phyloP scores from a whole-genome alignment of 2,113 vertebrate species.

The Boleophthalmus pectinirostris region DNA sequence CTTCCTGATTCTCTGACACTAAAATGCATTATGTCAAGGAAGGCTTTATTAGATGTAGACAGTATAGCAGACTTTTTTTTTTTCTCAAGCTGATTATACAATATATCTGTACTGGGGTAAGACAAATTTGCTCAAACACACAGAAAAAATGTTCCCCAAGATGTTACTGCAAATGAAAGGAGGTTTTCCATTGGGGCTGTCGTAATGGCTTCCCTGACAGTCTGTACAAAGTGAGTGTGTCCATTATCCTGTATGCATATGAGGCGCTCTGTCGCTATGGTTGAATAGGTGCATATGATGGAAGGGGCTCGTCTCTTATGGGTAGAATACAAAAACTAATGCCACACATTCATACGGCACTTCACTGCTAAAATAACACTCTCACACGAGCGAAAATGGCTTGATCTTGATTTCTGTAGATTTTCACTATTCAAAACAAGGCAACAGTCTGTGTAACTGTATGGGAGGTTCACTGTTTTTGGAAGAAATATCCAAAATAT shows the following conservation, averaged over 20 bases:
- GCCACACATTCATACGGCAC: not conserved
- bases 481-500: too few species aligned
- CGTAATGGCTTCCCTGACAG: constrained; percentile 40
- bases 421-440: too few species aligned
- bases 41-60: too few species aligned
- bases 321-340: constrained; percentile 48
- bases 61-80: too few species aligned
- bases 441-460: too few species aligned
- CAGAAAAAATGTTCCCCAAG: not conserved
- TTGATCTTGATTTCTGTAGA: not conserved
- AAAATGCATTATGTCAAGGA: too few species aligned
- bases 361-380: not conserved
- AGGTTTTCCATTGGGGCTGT: constrained; percentile 43
- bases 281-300: constrained; percentile 23
- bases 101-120: too few species aligned
- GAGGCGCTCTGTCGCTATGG: constrained; percentile 1
- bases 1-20: too few species aligned
- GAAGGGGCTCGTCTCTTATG: constrained; percentile 26
- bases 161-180: constrained; percentile 63
- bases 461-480: too few species aligned
- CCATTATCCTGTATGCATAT: constrained; percentile 13
- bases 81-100: too few species aligned
- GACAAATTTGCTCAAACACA: too few species aligned
- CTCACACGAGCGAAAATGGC: not conserved
- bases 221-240: constrained; percentile 19